Conservation (phyloP, 2,888 invertebrate genomes). For the Tenodera sinensis region DNA sequence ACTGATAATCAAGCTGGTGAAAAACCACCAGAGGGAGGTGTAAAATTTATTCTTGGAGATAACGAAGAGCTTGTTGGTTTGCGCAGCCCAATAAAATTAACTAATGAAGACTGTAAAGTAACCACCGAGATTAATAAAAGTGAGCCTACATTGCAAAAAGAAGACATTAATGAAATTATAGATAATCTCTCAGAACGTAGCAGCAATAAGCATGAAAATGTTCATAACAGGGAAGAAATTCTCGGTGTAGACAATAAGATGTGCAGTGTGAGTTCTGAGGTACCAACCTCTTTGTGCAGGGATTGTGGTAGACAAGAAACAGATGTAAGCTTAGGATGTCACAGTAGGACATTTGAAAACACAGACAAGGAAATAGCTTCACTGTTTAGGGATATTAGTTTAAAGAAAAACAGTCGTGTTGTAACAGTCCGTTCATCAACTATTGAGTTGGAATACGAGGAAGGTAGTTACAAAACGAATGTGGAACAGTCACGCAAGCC, state of each 20-base stretch:
- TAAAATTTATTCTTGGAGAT: slow-evolving; percentile 69
- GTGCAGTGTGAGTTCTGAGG: background rate
- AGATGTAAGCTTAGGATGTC: background rate
- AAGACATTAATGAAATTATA: background rate
- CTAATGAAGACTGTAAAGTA: background rate
- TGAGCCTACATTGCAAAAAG: background rate
- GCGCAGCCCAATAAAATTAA: slow-evolving; percentile 45
- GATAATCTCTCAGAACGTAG: background rate
- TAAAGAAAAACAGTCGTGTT: slow-evolving; percentile 8
- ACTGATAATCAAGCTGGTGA: background rate
- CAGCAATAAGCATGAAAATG: background rate
- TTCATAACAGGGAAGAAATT: background rate
- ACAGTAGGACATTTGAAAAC: background rate
- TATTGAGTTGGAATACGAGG: slow-evolving; percentile 34
- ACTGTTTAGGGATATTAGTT: background rate
- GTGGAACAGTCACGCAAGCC: background rate
- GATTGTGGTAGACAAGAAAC: background rate
- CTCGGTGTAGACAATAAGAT: background rate
- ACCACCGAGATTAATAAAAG: background rate
- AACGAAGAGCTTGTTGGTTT: slow-evolving; percentile 64
- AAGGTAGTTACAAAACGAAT: background rate
- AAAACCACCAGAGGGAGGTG: slow-evolving; percentile 37
- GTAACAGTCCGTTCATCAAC: slow-evolving; percentile 32
- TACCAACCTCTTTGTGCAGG: background rate
- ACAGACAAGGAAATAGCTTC: background rate